Conservation (phyloP, 2,113 vertebrate species). For the Myrmecophaga tridactyla region DNA sequence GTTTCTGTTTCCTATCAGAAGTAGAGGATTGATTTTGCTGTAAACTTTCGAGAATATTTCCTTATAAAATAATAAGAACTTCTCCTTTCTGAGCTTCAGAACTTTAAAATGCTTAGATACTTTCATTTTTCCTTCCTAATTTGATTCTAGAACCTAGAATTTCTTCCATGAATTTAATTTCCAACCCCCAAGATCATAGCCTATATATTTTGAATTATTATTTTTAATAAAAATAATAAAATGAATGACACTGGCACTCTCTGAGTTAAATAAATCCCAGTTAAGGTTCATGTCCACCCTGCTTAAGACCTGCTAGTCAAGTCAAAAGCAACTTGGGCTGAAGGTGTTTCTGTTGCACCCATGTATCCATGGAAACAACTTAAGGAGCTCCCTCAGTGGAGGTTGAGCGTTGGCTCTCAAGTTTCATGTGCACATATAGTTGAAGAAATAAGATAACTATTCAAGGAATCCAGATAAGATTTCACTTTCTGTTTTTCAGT, state of each 20-base stretch:
- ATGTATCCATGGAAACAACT: background rate
- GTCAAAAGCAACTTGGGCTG: background rate
- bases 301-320: constrained; percentile 15
- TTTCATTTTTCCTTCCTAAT: constrained; percentile 35
- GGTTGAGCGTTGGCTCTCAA: background rate
- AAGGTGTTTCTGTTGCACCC: background rate
- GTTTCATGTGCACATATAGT: background rate
- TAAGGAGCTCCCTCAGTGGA: background rate
- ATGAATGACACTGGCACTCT: background rate
- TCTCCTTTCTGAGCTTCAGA: background rate
- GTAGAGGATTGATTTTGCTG: constrained; percentile 8
- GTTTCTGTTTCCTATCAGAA: constrained; percentile 27
- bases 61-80: background rate
- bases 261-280: constrained; percentile 23
- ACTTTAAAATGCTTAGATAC: constrained; percentile 32
- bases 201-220: constrained; percentile 11
- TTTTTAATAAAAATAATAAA: background rate
- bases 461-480: background rate
- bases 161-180: constrained; percentile 41
- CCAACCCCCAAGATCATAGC: background rate
- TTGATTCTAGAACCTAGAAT: constrained; percentile 30
- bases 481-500: too few relatives aligned
- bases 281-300: constrained; percentile 5
- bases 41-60: background rate
- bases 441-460: background rate